Conservation (phyloP, 1,140 invertebrate species). For the Bombus confusus region DNA sequence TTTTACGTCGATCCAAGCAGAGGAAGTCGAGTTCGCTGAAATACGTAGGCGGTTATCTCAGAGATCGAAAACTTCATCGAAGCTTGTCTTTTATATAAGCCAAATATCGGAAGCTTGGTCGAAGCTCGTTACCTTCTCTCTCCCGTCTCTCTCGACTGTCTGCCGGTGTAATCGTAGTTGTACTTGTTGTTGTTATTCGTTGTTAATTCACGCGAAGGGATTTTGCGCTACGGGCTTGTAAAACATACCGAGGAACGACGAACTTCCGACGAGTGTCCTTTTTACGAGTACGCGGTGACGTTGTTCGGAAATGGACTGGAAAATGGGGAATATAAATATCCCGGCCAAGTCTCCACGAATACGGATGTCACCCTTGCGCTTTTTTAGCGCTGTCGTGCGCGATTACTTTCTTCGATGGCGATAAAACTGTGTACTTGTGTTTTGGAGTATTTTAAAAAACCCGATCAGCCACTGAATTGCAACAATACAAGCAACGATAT, state of each 20-base stretch:
- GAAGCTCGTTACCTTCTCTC: background rate
- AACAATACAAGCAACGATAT: background rate
- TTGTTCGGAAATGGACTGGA: constrained; percentile 36
- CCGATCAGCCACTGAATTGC: background rate
- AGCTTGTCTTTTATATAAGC: no score
- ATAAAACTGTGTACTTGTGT: background rate
- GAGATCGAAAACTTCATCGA: no score
- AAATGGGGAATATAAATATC: constrained; percentile 39
- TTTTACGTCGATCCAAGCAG: background rate
- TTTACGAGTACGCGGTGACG: background rate
- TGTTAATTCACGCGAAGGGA: constrained; percentile 24
- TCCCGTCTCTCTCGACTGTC: background rate
- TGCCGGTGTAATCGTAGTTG: no score
- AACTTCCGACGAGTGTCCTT: constrained; percentile 29
- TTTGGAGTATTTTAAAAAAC: background rate
- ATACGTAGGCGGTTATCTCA: no score
- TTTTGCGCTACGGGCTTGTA: background rate
- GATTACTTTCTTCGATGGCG: background rate
- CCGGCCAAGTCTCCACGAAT: background rate
- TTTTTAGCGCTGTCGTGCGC: background rate
- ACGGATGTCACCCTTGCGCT: background rate
- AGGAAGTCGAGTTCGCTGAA: background rate
- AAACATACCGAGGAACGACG: background rate
- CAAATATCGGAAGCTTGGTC: background rate
- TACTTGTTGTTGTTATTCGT: background rate